Conservation (phyloP, 2,797 vertebrate genomes). For the Amniataba percoides region DNA sequence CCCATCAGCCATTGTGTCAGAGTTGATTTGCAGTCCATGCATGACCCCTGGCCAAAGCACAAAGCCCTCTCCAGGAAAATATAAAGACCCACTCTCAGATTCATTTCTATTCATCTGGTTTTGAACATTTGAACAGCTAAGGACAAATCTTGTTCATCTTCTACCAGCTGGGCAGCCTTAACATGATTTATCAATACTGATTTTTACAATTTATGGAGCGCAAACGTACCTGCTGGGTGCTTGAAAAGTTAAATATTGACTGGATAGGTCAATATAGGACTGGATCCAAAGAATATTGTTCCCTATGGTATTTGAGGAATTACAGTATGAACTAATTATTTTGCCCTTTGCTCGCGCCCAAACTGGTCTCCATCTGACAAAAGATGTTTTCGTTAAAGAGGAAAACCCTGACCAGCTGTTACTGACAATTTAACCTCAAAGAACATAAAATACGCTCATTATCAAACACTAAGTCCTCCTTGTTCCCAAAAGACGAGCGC, state of each 20-base stretch:
- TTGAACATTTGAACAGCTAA: not conserved
- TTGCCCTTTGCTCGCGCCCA: not conserved
- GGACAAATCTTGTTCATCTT: not conserved
- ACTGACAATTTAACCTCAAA: not conserved
- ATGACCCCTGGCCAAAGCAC: conserved; percentile 46
- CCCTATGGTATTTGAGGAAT: not conserved
- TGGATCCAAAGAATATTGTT: not conserved
- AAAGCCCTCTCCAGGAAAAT: conserved; percentile 8
- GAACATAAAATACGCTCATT: not conserved
- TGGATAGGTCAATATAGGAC: not conserved
- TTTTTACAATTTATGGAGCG: not conserved
- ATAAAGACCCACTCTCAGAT: not conserved
- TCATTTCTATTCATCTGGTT: conserved; percentile 9
- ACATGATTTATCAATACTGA: not conserved
- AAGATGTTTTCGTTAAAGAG: not conserved
- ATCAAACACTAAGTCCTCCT: not conserved
- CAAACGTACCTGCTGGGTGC: not conserved
- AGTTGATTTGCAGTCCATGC: conserved; percentile 51
- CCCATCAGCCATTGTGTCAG: conserved; percentile 63
- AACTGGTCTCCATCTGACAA: not conserved
- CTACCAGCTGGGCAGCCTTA: not conserved
- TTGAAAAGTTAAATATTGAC: not conserved
- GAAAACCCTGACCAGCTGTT: not conserved
- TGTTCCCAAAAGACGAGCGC: not conserved
- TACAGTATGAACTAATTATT: not conserved